Evolutionary conservation across 2,797 vertebrate genomes (phyloP).

Genomic region (Argyrosomus regius): DNA sequence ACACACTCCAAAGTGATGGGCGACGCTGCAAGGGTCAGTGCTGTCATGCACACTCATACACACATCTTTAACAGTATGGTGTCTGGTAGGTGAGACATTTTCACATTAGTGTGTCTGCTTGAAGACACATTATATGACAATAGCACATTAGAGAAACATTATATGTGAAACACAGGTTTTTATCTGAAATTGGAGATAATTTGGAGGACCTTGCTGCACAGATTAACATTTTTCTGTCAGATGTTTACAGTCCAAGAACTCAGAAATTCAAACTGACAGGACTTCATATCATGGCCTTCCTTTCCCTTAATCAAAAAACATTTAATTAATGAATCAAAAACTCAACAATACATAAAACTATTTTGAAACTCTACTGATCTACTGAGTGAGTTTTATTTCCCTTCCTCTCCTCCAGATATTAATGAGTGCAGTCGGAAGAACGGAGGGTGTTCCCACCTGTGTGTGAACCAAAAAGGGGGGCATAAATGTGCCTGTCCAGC

Average conservation of each 20-base stretch:
- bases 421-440: constrained; percentile 78
- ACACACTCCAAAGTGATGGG: constrained; percentile 61
- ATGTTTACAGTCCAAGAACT: background rate
- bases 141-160: background rate
- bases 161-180: background rate
- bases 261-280: background rate
- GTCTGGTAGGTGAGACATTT: background rate
- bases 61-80: background rate
- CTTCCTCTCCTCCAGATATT: constrained; percentile 66
- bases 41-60: background rate
- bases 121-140: background rate
- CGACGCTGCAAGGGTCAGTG: constrained; percentile 72
- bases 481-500: constrained; percentile 78
- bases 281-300: background rate
- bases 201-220: background rate
- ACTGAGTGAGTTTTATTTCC: background rate
- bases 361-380: too few relatives aligned
- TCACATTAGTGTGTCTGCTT: background rate
- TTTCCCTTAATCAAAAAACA: background rate
- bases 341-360: too few relatives aligned
- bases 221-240: background rate
- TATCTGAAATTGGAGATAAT: background rate
- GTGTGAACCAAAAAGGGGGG: constrained; percentile 75
- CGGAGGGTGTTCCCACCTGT: constrained; percentile 81
- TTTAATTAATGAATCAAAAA: too few relatives aligned